phyloP scores from a whole-genome alignment of 2,888 invertebrate genomes.

The Phengaris alcon region DNA sequence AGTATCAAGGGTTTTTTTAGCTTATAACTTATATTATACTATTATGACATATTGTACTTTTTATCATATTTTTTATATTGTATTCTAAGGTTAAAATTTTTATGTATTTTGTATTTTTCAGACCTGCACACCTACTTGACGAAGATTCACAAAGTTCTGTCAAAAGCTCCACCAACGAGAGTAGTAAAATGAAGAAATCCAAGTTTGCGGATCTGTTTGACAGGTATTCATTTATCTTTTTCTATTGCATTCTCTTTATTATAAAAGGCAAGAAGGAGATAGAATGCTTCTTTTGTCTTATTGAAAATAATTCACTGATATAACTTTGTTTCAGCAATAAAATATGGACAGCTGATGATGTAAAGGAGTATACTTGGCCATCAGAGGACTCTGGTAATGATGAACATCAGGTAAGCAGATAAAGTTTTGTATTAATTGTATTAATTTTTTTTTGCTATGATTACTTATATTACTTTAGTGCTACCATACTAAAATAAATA shows the following conservation, averaged over 20 bases:
- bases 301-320: neutral
- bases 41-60: no score
- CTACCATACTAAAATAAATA: no score
- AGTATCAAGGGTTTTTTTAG: conserved; percentile 39
- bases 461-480: no score
- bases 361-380: conserved; percentile 97
- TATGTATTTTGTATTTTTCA: conserved; percentile 43
- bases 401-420: conserved; percentile 57
- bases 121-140: conserved; percentile 76
- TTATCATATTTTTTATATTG: neutral
- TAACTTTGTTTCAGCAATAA: conserved; percentile 58
- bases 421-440: neutral
- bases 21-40: no score
- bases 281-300: conserved; percentile 5
- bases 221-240: conserved; percentile 50
- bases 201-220: conserved; percentile 74
- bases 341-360: conserved; percentile 89
- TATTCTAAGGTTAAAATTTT: conserved; percentile 28
- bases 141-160: conserved; percentile 93
- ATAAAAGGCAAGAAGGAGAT: no score
- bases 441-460: no score
- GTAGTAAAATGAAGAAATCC: conserved; percentile 72
- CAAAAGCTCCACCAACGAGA: conserved; percentile 86
- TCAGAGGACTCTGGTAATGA: conserved; percentile 65
- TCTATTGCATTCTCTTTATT: no score